Percentiles rank a stretch among this genome's conserved stretches.
Evolutionary conservation across 2,113 vertebrate species (phyloP).

Genomic region (Poeciliopsis retropinna): DNA sequence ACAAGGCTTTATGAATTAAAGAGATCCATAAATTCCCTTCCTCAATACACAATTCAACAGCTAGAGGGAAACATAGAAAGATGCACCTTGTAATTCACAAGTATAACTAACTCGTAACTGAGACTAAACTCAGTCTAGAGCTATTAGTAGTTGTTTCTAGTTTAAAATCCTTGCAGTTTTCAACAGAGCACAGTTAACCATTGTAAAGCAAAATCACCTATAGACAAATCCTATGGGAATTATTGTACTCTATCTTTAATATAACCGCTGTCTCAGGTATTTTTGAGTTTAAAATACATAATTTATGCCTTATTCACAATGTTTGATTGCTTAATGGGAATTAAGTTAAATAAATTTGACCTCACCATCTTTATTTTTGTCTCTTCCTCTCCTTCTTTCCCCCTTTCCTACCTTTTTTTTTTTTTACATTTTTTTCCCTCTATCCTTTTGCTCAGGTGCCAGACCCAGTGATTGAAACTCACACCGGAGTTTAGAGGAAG

Average conservation of each 20-base stretch:
- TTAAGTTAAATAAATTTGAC: constrained; percentile 58
- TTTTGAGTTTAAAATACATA: constrained; percentile 64
- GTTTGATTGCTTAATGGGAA: constrained; percentile 55
- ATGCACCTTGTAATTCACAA: constrained; percentile 17
- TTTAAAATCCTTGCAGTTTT: not conserved
- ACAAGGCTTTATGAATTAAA: not conserved
- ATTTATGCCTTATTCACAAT: constrained; percentile 54
- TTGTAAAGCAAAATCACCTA: constrained; percentile 22
- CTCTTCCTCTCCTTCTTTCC: constrained; percentile 19
- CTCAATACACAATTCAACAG: constrained; percentile 22
- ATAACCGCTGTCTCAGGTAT: constrained; percentile 49
- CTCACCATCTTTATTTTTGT: constrained; percentile 49
- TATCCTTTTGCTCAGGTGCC: constrained; percentile 75
- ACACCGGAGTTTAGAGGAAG: constrained; percentile 45
- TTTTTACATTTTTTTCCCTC: constrained; percentile 11
- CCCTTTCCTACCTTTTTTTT: not conserved
- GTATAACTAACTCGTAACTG: constrained; percentile 25
- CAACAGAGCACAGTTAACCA: not conserved
- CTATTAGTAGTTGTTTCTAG: not conserved
- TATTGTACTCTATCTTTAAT: constrained; percentile 52
- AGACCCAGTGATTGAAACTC: constrained; percentile 77
- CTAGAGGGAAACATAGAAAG: not conserved
- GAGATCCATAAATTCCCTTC: not conserved
- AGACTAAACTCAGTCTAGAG: not conserved
- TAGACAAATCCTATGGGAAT: constrained; percentile 50